Conservation (phyloP, 2,113 vertebrate genomes). For the Eudyptes chrysolophus region DNA sequence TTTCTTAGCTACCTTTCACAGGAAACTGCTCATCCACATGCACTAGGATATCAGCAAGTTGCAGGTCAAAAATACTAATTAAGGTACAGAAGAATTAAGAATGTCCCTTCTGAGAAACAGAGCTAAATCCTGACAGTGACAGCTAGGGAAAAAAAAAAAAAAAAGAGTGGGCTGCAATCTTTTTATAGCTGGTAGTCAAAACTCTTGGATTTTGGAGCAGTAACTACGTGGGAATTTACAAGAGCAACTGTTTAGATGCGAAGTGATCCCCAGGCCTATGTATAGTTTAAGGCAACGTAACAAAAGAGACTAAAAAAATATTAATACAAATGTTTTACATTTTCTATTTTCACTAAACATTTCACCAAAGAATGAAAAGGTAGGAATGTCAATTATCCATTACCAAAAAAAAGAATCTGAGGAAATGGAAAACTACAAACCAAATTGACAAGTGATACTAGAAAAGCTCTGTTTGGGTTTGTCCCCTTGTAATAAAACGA, state of each 20-base stretch:
- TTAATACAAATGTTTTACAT: not conserved
- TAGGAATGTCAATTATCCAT: not conserved
- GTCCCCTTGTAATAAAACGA: not conserved
- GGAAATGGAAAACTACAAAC: not conserved
- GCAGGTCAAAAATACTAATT: not conserved
- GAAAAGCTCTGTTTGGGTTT: not conserved
- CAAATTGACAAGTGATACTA: not conserved
- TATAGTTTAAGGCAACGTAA: not conserved
- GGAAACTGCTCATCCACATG: not conserved
- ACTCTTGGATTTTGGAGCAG: not conserved
- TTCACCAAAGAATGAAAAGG: not conserved
- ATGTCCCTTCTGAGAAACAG: not conserved
- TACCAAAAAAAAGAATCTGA: not conserved
- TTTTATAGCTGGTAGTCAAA: not conserved
- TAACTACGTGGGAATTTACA: not conserved
- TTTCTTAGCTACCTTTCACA: not conserved
- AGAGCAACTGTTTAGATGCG: not conserved
- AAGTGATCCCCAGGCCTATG: not conserved
- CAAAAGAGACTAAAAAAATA: not conserved
- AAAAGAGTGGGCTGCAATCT: fast-evolving
- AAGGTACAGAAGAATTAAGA: not conserved
- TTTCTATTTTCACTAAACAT: not conserved
- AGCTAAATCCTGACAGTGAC: not conserved
- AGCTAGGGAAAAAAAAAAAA: not conserved
- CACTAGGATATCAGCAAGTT: not conserved